Percentiles rank a stretch among this genome's conserved stretches.
Evolutionary conservation across 2,113 vertebrate species (phyloP).

Genomic region (Xenus cinereus): DNA sequence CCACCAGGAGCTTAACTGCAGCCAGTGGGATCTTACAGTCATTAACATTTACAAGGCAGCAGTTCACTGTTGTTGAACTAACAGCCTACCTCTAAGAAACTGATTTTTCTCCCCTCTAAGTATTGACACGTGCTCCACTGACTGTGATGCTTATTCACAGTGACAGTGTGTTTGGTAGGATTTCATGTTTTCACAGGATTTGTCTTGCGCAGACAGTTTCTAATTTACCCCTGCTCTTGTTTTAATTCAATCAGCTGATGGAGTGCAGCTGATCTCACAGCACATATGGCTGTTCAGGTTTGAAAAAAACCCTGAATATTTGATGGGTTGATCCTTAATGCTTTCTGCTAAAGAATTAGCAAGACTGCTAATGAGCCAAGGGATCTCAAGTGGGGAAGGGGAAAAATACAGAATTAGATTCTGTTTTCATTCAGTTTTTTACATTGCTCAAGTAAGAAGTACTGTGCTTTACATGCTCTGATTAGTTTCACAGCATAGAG

Average conservation of each 20-base stretch:
- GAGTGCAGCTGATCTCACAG: slow-evolving; percentile 58
- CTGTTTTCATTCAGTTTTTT: not conserved
- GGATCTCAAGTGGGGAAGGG: not conserved
- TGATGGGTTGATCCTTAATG: slow-evolving; percentile 36
- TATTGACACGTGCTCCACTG: slow-evolving; percentile 39
- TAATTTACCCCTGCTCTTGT: slow-evolving; percentile 62
- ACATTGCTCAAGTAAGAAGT: not conserved
- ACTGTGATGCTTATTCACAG: slow-evolving; percentile 51
- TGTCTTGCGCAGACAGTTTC: slow-evolving; percentile 53
- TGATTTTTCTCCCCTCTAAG: slow-evolving; percentile 54
- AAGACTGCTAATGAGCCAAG: slow-evolving; percentile 46
- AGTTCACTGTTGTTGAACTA: slow-evolving; percentile 57
- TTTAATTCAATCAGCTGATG: slow-evolving; percentile 64
- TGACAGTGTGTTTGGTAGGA: slow-evolving; percentile 52
- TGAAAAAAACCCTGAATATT: slow-evolving; percentile 30
- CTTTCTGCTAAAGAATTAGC: slow-evolving; percentile 52
- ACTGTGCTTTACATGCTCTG: not conserved
- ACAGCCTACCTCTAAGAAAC: slow-evolving; percentile 54
- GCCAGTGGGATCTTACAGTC: slow-evolving; percentile 60
- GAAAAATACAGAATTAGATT: slow-evolving; percentile 20
- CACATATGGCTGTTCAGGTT: slow-evolving; percentile 44
- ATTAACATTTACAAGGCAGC: slow-evolving; percentile 65
- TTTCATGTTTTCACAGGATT: slow-evolving; percentile 57
- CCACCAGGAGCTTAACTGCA: slow-evolving; percentile 62
- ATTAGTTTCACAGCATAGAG: not conserved